phyloP scores from a whole-genome alignment of 2,113 vertebrate species.

The Hirundichthys speculiger region DNA sequence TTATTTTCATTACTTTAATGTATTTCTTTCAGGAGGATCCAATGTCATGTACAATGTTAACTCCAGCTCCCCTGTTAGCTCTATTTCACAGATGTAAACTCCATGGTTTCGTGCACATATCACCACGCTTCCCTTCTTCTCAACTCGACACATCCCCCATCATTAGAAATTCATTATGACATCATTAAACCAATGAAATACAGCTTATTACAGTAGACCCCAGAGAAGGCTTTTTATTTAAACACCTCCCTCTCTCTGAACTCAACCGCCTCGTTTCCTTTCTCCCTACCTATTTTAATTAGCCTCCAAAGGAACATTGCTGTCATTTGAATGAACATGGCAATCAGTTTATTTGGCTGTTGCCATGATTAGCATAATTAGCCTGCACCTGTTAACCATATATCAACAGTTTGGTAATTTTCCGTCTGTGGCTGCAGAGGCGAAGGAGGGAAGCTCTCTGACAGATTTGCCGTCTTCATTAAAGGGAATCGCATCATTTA shows the following conservation, averaged over 20 bases:
- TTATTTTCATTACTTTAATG: constrained; percentile 41
- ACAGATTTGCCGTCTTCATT: constrained; percentile 62
- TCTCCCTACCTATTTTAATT: constrained; percentile 74
- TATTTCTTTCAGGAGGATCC: constrained; percentile 28
- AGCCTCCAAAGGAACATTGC: constrained; percentile 76
- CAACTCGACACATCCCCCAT: constrained; percentile 61
- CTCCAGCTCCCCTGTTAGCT: constrained; percentile 27
- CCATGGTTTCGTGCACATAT: constrained; percentile 9
- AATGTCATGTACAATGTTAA: constrained; percentile 3
- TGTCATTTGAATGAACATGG: constrained; percentile 81
- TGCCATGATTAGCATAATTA: constrained; percentile 79
- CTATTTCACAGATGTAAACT: not conserved
- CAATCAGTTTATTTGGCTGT: constrained; percentile 81
- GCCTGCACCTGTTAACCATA: constrained; percentile 77
- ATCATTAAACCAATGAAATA: constrained; percentile 77
- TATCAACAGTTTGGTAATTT: constrained; percentile 76
- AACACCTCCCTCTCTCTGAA: constrained; percentile 63
- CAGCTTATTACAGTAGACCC: constrained; percentile 72
- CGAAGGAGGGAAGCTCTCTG: constrained; percentile 50
- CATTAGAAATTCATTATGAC: constrained; percentile 79
- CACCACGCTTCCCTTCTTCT: constrained; percentile 10
- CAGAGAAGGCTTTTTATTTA: constrained; percentile 72
- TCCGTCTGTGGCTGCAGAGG: constrained; percentile 60
- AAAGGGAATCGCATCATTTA: constrained; percentile 21
- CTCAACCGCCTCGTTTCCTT: constrained; percentile 57